Evolutionary conservation across 2,888 invertebrate species (phyloP), one percentile per base, ranked within the genome.

Genomic region (Atherix ibis): DNA sequence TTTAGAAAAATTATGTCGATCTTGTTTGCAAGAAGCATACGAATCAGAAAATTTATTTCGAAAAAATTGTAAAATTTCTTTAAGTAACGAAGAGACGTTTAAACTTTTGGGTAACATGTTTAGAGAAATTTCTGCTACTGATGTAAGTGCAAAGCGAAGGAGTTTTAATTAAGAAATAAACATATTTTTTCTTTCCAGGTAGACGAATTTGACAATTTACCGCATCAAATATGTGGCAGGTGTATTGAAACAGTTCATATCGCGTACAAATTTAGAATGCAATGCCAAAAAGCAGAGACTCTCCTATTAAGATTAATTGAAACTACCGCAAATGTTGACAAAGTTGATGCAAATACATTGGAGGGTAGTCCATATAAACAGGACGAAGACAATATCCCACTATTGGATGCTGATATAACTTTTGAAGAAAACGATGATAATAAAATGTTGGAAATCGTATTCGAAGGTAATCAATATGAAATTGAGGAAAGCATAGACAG

Each of bases 241-340:
- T 39, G 39, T 28, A 37, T 39, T 15, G 36, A 39, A 28, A 37
- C 32, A 15, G 18, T 39, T 12, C 34, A 37, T 18, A 37, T 36
- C 10, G 34, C 39, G 16, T 39, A 39, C n/a, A 37, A 37, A 24
- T 39, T 36, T 13, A 36, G 39, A 13, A 14, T 37, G 30, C 39
- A 39, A 19, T 27, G 32, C n/a, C 29, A 31, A 5, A 39, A 39
- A 22, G 39, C 39, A 8, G 36, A 39, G 5, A 27, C 13, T 24
- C 31, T 36, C 6, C 22, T 39, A 13, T 27, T 26, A 18, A 33
- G 34, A 18, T 22, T 39, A 5, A n/a, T 32, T 6, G 15, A 25
- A 14, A 25, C 27, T 4, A 18, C 34, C 2, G 15, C 32, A 3
- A 18, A 28, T 5, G 18, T 27, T 9, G 9, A 8, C 5, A 32